These are phyloP conservation scores for Acronicta aceris DNA, from an alignment of 2,888 invertebrate species.

Conservation along the genomic window DNA sequence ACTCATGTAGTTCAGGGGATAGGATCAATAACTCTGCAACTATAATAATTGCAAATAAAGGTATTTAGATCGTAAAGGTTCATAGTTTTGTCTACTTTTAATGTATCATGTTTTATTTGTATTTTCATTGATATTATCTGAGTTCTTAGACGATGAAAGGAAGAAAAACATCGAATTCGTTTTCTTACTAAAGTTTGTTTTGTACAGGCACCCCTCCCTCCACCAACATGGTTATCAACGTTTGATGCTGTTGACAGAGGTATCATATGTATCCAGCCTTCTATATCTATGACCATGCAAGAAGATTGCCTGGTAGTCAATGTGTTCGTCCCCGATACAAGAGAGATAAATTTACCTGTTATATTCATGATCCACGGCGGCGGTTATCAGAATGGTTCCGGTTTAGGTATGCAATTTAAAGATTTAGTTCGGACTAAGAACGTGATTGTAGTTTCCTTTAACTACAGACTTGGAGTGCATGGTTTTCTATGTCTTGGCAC, in stretches of 20 bases:
- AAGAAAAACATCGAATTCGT: no score
- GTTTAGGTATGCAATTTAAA: constrained; percentile 56
- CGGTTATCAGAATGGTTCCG: constrained; percentile 72
- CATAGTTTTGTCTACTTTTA: no score
- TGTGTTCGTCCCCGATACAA: constrained; percentile 70
- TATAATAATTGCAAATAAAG: no score
- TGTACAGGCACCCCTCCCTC: constrained; percentile 66
- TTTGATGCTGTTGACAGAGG: constrained; percentile 59
- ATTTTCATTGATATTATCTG: no score
- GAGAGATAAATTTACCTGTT: constrained; percentile 69
- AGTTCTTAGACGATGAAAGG: no score
- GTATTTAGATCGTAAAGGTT: no score
- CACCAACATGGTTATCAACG: constrained; percentile 60
- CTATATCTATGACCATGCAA: constrained; percentile 22
- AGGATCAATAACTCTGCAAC: no score
- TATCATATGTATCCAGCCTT: constrained; percentile 63
- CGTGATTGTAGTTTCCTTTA: constrained; percentile 69
- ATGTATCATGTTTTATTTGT: no score
- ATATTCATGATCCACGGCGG: constrained; percentile 82
- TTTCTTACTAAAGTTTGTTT: constrained; percentile 2
- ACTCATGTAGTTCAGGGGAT: no score
- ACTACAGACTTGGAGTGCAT: constrained; percentile 70
- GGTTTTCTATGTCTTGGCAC: constrained; percentile 77
- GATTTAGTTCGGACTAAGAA: constrained; percentile 61
- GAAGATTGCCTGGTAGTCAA: constrained; percentile 78